These are phyloP conservation scores for Camponotus floridanus DNA, from an alignment of 1,140 invertebrate genomes.

Conservation along the genomic window DNA sequence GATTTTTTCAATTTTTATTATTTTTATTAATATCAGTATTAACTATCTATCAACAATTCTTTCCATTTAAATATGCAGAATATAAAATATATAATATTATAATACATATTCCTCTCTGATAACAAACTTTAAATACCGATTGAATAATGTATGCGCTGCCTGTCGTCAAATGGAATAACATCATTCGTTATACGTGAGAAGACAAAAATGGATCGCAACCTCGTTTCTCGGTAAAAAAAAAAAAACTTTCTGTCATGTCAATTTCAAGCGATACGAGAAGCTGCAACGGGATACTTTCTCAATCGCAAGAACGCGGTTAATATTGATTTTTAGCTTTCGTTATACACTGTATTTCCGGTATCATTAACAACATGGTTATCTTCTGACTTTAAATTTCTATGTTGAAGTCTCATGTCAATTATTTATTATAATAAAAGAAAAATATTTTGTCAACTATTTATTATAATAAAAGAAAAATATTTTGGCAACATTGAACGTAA, in stretches of 20 bases:
- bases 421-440: background rate
- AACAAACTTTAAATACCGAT: background rate
- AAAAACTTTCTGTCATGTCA: conserved; percentile 67
- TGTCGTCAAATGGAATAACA: conserved; percentile 12
- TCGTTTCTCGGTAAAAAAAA: conserved; percentile 38
- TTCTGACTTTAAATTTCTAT: conserved; percentile 36
- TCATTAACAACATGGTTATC: conserved; percentile 23
- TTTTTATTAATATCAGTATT: background rate
- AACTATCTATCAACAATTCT: background rate
- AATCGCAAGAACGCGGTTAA: conserved; percentile 22
- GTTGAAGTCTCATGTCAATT: conserved; percentile 21
- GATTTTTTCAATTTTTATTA: background rate
- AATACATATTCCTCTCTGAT: background rate
- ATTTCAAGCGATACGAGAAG: conserved; percentile 43
- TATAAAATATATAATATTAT: background rate
- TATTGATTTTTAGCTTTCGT: conserved; percentile 46
- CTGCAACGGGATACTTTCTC: conserved; percentile 32
- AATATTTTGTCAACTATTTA: background rate
- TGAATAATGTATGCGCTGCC: background rate
- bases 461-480: background rate
- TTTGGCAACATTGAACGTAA: background rate
- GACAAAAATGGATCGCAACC: conserved; percentile 37
- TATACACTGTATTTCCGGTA: conserved; percentile 14
- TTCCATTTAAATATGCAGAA: background rate
- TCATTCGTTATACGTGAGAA: conserved; percentile 56